Base-by-base conservation (phyloP, 2,113 vertebrate species). In the Oncorhynchus tshawytscha region DNA sequence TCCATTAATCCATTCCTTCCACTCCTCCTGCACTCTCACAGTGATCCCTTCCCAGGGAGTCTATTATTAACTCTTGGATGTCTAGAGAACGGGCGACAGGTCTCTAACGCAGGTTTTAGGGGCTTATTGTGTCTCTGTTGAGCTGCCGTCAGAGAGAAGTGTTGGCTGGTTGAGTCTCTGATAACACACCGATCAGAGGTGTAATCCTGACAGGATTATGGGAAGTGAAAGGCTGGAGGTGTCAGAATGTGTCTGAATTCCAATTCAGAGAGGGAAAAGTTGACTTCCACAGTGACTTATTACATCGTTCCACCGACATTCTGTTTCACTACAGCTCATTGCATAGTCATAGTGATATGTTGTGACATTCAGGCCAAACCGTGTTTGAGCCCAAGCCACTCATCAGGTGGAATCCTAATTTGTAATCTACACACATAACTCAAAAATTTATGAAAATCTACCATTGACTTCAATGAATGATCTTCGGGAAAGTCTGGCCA, bases 171-270 rank as follows among this genome's bases (percentile, higher is more conserved):
- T 71, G 80, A 70, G 74, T 78, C 75, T 34, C 48, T 71, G 90
- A 90, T 91, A 91, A 83, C 84, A 82, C 64, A 12, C 62, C 76
- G 86, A 89, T 87, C 87, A 80, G 87, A 92, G 89, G 91, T 92
- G 91, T 89, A 84, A 89, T 81, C 83, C 86, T 90, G 87, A 72
- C 85, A 83, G 89, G 88, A 91, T 91, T 90, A 85, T 65, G 31
- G 73, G n/a, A 83, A 80, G 84, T 81, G 88, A 90, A 84, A 84
- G 83, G 81, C 81, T 89, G 87, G 88, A 6, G 49, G 79, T 77
- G 64, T 79, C 76, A 80, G 0, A 2, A 72, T 67, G 62, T 49
- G 45, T 67, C 25, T 6, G 11, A 59, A 4, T 39, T 39, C 34
- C 34, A 39, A 39, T 1, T 7, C 34, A 39, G 34, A 39, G 7